Percentiles rank a stretch among this genome's conserved stretches.
Conservation (phyloP, 1,140 invertebrate species). For the Caenorhabditis tropicalis region DNA sequence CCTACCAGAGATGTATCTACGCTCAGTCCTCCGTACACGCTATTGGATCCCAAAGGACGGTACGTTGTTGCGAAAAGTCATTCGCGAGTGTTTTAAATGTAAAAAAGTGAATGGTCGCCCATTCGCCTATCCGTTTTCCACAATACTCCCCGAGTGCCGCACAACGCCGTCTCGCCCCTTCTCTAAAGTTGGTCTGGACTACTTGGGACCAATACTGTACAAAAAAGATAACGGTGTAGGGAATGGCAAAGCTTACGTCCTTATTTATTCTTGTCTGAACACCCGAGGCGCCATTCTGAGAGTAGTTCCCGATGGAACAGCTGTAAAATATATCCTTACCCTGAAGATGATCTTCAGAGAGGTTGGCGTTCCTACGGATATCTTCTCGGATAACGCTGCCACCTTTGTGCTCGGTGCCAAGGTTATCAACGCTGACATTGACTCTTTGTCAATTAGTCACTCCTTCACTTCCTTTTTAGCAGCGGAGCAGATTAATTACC, state of each 20-base stretch:
- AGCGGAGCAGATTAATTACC: neutral
- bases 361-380: neutral
- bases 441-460: neutral
- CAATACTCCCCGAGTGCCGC: neutral
- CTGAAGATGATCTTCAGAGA: neutral
- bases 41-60: neutral
- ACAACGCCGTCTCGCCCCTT: neutral
- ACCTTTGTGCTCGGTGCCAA: neutral
- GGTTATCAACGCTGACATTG: neutral
- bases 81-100: neutral
- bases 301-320: neutral
- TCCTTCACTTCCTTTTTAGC: neutral
- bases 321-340: neutral
- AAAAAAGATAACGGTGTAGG: neutral
- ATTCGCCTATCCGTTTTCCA: neutral
- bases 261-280: neutral
- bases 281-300: neutral
- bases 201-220: neutral
- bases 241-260: neutral
- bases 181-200: neutral
- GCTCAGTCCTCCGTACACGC: neutral
- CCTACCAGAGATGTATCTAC: neutral
- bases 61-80: neutral
- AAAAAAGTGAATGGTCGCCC: neutral
- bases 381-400: neutral